Evolutionary conservation across 1,140 invertebrate species (phyloP), one percentile per base, ranked within the genome.

Genomic region (Heliconius congener): DNA sequence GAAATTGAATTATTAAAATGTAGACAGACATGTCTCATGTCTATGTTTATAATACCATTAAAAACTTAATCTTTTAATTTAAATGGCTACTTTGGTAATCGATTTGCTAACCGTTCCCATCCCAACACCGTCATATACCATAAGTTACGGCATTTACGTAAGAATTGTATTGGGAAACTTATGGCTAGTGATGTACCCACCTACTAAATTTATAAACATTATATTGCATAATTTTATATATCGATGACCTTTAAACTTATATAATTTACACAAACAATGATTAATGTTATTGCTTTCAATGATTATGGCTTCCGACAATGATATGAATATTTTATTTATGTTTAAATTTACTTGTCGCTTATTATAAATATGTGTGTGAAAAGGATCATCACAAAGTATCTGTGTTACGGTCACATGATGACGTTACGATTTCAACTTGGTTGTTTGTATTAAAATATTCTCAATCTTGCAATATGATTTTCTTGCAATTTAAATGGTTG

Each of bases 211-310:
- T 39, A 70, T 76, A 19, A 76, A 71, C 8, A 3, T 23, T 50
- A 19, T 76, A 23, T 76, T 76, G 39, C 74, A 71, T 76, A 66
- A 76, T 70, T 34, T 37, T 11, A 70, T 70, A 76, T 66, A 57
- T 13, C 37, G 23, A 34, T 42, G 74, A 66, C 19, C 74, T 76
- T 76, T 66, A 66, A 66, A 30, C 11, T 66, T 66, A 66, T 66
- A 30, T 66, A 30, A 66, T 66, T 66, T 66, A 66, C 60, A 66
- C 60, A 66, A 66, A 66, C 27, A 66, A 16, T 30, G 60, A 27
- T 66, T 66, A 66, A 66, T 66, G 23, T 13, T 66, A 27, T 30
- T 66, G 60, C 27, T 27, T 66, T 27, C 60, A 66, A 66, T 27
- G 60, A 57, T 57, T 16, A 66, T 66, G 23, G 16, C 60, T 66